phyloP scores from a whole-genome alignment of 2,888 invertebrate genomes.

The Erynnis tages region DNA sequence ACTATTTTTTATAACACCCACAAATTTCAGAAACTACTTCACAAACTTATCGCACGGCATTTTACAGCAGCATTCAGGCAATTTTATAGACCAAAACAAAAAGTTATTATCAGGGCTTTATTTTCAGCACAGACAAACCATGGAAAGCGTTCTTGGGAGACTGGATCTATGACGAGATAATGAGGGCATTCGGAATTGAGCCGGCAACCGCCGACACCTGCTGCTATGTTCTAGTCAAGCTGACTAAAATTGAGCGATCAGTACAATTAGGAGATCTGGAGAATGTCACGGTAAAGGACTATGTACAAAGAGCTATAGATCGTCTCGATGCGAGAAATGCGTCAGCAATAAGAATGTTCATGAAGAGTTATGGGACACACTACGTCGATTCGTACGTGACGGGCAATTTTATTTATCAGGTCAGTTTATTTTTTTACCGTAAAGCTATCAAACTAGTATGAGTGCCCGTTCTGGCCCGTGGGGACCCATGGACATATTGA shows the following conservation, averaged over 20 bases:
- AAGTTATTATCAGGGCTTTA: slow-evolving; percentile 19
- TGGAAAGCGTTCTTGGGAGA: slow-evolving; percentile 94
- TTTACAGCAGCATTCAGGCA: too few species aligned
- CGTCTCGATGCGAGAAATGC: slow-evolving; percentile 85
- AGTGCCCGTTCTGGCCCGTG: too few species aligned
- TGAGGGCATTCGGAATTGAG: slow-evolving; percentile 91
- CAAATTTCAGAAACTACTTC: too few species aligned
- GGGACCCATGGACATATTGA: too few species aligned
- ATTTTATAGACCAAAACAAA: too few species aligned
- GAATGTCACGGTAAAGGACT: slow-evolving; percentile 82
- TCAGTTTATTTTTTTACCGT: too few species aligned
- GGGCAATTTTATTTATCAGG: slow-evolving; percentile 94
- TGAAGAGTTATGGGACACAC: slow-evolving; percentile 92
- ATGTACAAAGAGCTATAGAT: slow-evolving; percentile 84
- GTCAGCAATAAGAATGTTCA: slow-evolving; percentile 87
- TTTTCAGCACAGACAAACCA: slow-evolving; percentile 83
- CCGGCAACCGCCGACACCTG: slow-evolving; percentile 85
- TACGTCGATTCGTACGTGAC: slow-evolving; percentile 92
- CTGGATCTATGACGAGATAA: slow-evolving; percentile 90
- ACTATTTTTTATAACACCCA: too few species aligned
- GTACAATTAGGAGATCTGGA: slow-evolving; percentile 83
- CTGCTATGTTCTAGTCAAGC: slow-evolving; percentile 85
- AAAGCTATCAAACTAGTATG: too few species aligned
- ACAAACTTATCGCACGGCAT: too few species aligned
- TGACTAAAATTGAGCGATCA: slow-evolving; percentile 85